Evolutionary conservation across 64 coral and sea anemone species (phyloP).

Genomic region (Actinia tenebrosa): DNA sequence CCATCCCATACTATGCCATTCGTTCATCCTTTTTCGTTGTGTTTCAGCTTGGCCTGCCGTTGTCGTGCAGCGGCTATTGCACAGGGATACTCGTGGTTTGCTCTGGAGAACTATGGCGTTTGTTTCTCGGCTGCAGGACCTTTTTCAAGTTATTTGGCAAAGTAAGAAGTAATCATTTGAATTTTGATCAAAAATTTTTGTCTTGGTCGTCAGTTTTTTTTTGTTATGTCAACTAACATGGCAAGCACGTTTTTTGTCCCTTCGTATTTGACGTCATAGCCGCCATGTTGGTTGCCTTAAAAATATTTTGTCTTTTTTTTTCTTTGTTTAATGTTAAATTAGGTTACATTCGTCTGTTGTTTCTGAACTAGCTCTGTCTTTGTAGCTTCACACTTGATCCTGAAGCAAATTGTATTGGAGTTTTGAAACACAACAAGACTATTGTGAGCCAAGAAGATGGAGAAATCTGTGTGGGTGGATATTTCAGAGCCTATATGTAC

Average conservation of each 20-base stretch:
- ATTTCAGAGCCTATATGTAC: not conserved
- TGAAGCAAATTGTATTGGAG: not conserved
- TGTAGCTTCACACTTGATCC: not conserved
- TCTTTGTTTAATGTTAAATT: not conserved
- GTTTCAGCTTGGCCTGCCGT: conserved; percentile 27
- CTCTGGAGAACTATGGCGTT: conserved; percentile 18
- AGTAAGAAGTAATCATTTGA: not conserved
- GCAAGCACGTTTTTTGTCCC: too few species aligned
- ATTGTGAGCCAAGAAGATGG: not conserved
- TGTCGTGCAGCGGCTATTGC: conserved; percentile 11
- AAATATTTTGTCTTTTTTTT: not conserved
- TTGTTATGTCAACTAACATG: too few species aligned
- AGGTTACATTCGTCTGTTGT: too few species aligned
- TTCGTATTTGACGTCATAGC: too few species aligned
- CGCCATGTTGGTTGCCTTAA: too few species aligned
- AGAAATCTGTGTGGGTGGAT: not conserved
- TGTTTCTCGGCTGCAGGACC: conserved; percentile 31
- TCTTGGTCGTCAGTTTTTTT: too few species aligned
- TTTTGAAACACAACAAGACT: not conserved
- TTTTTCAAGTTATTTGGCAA: not conserved
- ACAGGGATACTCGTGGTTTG: conserved; percentile 1
- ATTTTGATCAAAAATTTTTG: too few species aligned
- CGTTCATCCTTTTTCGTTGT: too few species aligned
- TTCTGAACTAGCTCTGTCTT: too few species aligned
- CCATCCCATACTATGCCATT: too few species aligned